phyloP scores from a whole-genome alignment of 2,888 invertebrate genomes.

The Apamea monoglypha region DNA sequence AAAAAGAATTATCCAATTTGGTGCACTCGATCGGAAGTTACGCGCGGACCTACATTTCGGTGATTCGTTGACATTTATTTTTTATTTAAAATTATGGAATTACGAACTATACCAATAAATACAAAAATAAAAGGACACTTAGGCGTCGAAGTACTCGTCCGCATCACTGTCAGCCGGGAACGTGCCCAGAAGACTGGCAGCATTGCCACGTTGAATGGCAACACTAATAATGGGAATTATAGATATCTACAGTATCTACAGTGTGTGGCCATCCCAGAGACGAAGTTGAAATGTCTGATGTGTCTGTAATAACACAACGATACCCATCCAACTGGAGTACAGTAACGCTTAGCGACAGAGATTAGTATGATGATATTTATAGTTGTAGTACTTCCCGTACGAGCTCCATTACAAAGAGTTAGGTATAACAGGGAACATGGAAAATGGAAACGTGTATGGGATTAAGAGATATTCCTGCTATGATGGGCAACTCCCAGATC shows the following conservation, averaged over 20 bases:
- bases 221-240: background rate
- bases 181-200: background rate
- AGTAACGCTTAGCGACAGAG: background rate
- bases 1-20: too few relatives aligned
- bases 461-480: slow-evolving; percentile 13
- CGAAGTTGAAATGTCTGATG: too few relatives aligned
- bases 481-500: background rate
- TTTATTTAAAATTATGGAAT: background rate
- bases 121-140: too few relatives aligned
- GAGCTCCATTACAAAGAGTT: background rate
- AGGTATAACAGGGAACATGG: background rate
- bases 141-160: background rate
- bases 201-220: background rate
- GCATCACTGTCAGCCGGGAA: background rate
- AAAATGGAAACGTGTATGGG: background rate
- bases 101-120: too few relatives aligned
- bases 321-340: background rate
- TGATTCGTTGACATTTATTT: background rate
- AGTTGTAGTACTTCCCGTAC: background rate
- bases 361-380: background rate
- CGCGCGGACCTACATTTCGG: too few relatives aligned
- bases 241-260: background rate
- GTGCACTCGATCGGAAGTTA: too few relatives aligned
- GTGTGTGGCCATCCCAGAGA: background rate
- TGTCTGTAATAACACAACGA: background rate